Conservation (phyloP, 1,140 invertebrate species). For the Chironomus striatipennis region DNA sequence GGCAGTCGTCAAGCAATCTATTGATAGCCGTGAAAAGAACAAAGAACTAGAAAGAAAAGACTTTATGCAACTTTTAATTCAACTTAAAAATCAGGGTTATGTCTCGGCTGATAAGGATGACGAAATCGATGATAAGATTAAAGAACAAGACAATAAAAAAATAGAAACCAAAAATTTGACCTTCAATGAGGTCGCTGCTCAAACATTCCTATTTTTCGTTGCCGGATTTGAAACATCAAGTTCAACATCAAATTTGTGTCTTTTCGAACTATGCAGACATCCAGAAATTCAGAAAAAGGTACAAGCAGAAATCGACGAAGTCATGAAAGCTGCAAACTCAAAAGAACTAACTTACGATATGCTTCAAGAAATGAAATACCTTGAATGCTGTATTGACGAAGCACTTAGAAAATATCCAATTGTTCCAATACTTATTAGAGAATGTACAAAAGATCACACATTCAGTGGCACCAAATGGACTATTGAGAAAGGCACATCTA, state of each 20-base stretch:
- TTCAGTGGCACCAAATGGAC: slow-evolving; percentile 27
- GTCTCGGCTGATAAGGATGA: background rate
- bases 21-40: slow-evolving; percentile 34
- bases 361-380: slow-evolving; percentile 35
- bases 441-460: slow-evolving; percentile 32
- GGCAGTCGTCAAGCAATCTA: slow-evolving; percentile 30
- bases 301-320: slow-evolving; percentile 41
- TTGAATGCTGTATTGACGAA: slow-evolving; percentile 36
- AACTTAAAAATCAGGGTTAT: slow-evolving; percentile 30
- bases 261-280: slow-evolving; percentile 27
- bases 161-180: background rate
- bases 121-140: background rate
- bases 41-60: slow-evolving; percentile 31
- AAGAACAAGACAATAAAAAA: background rate
- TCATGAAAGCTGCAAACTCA: slow-evolving; percentile 30
- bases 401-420: slow-evolving; percentile 43
- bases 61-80: slow-evolving; percentile 32
- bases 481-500: background rate
- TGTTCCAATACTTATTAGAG: slow-evolving; percentile 31
- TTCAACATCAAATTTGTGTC: slow-evolving; percentile 27
- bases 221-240: slow-evolving; percentile 35
- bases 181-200: slow-evolving; percentile 26
- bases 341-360: slow-evolving; percentile 32
- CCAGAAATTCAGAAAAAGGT: slow-evolving; percentile 28
- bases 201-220: slow-evolving; percentile 30